Base-by-base conservation (phyloP, 2,797 vertebrate genomes). In the Dendrocincla tyrannina region DNA sequence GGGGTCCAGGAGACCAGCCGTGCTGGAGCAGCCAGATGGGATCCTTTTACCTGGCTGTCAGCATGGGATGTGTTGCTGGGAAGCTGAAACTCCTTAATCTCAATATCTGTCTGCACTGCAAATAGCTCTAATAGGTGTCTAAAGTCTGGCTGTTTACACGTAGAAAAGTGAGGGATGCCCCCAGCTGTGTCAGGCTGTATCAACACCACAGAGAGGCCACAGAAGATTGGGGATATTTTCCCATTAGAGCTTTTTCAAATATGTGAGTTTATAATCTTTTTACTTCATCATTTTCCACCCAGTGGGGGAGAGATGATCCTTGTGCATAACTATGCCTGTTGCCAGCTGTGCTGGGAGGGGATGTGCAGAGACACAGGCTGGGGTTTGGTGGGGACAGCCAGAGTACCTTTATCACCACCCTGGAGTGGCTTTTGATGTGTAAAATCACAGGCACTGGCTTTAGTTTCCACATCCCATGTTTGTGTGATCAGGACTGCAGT, bases 161-260 rank as follows among this genome's bases (percentile, higher is more conserved):
- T 27, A 25, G 68, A 41, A 92, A 72, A 73, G 89, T 84, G 86
- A 92, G 44, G 56, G 83, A 90, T 70, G 39, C 62, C 28, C 80
- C 91, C 89, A 69, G 73, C 94, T 92, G 80, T 41, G 93, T 77
- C 18, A 24, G 52, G 60, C 64, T 80, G 37, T 42, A 41, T 85
- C 70, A 58, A 7, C 60, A 23, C 30, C 22, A 4, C 2, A 8
- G 52, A 73, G 67, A 83, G 33, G 75, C 72, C 42, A 7, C 30
- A 18, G 83, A 85, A 74, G 39, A 73, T 9, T 58, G 20, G 64
- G 69, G 64, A 80, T 91, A 49, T 90, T 94, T 94, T 94, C 86
- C 80, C 73, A 84, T 90, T 91, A 91, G 52, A 78, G 58, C 37
- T 19, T 59, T 94, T 84, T 63, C 44, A 89, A 85, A 88, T 66